These are phyloP conservation scores for Siniperca chuatsi DNA, from an alignment of 2,113 vertebrate genomes.

Conservation along the genomic window DNA sequence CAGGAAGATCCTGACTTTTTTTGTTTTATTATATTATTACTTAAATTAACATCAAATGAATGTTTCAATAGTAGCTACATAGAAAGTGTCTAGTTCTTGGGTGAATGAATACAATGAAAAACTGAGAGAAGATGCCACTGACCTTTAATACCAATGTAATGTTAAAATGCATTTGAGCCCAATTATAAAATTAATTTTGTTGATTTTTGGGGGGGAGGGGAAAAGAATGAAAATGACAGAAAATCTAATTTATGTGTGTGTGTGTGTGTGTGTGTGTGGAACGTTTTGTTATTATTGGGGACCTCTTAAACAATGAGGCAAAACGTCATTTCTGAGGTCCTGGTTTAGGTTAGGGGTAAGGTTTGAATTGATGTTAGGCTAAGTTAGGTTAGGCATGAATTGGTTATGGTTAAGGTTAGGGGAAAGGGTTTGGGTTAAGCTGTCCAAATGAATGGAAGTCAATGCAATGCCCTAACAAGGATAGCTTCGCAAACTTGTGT, in stretches of 20 bases:
- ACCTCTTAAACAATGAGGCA: too few species aligned
- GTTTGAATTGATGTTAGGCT: too few species aligned
- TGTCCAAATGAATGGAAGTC: too few species aligned
- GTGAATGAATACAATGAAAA: background rate
- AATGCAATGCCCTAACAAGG: too few species aligned
- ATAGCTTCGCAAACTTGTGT: background rate
- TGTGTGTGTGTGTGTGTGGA: background rate
- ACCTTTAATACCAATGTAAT: background rate
- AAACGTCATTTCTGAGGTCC: too few species aligned
- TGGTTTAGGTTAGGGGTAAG: too few species aligned
- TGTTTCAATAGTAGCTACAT: background rate
- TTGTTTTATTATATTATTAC: background rate
- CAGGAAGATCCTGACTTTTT: background rate
- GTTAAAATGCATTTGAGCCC: background rate
- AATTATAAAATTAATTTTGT: background rate
- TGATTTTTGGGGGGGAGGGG: background rate
- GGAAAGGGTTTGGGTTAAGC: too few species aligned
- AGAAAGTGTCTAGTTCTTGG: background rate
- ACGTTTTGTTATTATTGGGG: too few species aligned
- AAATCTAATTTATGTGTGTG: background rate
- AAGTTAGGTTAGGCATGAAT: too few species aligned
- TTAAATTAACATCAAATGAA: background rate
- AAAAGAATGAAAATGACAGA: background rate
- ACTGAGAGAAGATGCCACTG: background rate
- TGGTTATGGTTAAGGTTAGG: too few species aligned